Conservation (phyloP, 2,888 invertebrate species). For the Ormyrus rosae region DNA sequence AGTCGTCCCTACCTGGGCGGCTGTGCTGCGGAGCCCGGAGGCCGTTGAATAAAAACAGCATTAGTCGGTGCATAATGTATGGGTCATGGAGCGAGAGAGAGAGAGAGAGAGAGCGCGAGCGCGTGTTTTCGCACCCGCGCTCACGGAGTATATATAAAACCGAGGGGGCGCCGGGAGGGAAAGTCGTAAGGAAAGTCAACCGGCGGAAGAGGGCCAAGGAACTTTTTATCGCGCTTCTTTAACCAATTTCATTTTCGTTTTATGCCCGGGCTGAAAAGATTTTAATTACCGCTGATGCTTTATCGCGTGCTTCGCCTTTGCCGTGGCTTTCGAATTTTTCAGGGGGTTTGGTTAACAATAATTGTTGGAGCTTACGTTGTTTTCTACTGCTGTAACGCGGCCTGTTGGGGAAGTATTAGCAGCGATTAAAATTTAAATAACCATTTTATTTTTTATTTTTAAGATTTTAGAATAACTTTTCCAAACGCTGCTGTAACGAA, state of each 20-base stretch:
- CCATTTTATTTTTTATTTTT: not conserved
- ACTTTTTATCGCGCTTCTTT: conserved; percentile 51
- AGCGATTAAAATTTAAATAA: too few relatives aligned
- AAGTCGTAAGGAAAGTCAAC: conserved; percentile 52
- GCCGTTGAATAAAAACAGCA: conserved; percentile 74
- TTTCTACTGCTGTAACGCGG: too few relatives aligned
- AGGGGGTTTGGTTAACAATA: too few relatives aligned
- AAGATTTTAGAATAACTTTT: not conserved
- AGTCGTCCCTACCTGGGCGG: conserved; percentile 67
- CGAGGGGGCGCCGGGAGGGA: not conserved
- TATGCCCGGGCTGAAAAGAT: conserved; percentile 40
- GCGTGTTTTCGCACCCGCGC: conserved; percentile 1
- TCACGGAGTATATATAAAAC: conserved; percentile 20
- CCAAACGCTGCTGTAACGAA: not conserved
- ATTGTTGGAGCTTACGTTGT: too few relatives aligned
- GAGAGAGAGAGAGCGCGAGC: not conserved
- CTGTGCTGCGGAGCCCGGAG: conserved; percentile 57
- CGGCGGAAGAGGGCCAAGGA: not conserved
- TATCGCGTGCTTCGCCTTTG: not conserved
- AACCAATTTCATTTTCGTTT: conserved; percentile 52
- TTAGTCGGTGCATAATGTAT: conserved; percentile 75
- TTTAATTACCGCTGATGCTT: conserved; percentile 55
- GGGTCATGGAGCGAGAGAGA: conserved; percentile 63
- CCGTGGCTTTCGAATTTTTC: not conserved
- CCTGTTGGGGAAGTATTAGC: too few relatives aligned